phyloP scores from a whole-genome alignment of 2,888 invertebrate species.

The Leptura quadrifasciata region DNA sequence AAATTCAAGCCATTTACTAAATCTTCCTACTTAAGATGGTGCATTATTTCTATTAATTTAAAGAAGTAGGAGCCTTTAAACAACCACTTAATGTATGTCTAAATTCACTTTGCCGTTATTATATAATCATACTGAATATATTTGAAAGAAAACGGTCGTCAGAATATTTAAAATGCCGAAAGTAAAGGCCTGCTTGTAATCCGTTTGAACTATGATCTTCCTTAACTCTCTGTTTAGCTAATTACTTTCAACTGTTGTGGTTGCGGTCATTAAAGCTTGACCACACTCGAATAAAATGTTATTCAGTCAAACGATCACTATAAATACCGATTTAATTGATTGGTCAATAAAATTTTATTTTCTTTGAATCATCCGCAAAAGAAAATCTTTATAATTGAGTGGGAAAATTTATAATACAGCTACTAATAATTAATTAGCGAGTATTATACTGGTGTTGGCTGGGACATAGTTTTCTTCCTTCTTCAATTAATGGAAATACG shows the following conservation, averaged over 20 bases:
- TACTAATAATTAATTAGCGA: slow-evolving; percentile 19
- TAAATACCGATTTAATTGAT: slow-evolving; percentile 3
- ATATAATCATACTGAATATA: neutral
- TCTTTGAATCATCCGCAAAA: neutral
- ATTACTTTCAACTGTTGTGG: slow-evolving; percentile 3
- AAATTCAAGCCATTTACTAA: no score
- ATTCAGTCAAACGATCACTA: neutral
- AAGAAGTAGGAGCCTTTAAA: no score
- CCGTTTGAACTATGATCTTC: slow-evolving; percentile 7
- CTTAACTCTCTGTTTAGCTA: neutral
- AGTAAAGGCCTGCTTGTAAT: neutral
- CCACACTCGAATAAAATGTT: neutral
- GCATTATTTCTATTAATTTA: no score
- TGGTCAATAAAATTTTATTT: neutral
- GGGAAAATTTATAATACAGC: neutral
- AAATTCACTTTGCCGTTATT: no score
- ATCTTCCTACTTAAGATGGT: no score
- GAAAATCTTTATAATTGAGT: slow-evolving; percentile 7
- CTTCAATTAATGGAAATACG: slow-evolving; percentile 31
- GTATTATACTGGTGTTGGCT: neutral
- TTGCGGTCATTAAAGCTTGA: neutral
- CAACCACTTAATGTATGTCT: no score
- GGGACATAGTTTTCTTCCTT: slow-evolving; percentile 1
- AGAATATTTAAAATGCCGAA: neutral
- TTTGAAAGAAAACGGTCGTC: neutral